Percentiles rank a stretch among this genome's conserved stretches.
Evolutionary conservation across 2,113 vertebrate species (phyloP).

Genomic region (Ceratotherium simum): DNA sequence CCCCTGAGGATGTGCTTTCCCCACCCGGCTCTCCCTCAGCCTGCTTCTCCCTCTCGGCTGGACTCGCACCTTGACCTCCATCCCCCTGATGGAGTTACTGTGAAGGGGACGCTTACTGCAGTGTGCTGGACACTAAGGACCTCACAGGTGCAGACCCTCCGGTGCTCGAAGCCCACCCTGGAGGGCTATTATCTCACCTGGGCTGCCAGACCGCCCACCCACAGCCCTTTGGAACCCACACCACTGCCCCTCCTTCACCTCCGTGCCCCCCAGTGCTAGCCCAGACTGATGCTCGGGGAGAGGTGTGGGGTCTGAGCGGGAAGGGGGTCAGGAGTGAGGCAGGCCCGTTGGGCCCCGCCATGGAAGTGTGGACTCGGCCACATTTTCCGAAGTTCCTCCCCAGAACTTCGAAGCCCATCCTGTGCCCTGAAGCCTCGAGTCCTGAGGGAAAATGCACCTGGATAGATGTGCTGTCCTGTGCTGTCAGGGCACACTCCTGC

Average conservation of each 20-base stretch:
- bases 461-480: background rate
- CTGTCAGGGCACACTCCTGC: background rate
- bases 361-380: background rate
- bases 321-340: background rate
- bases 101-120: background rate
- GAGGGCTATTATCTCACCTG: background rate
- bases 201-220: background rate
- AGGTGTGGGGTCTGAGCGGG: accelerated
- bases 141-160: background rate
- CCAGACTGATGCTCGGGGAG: background rate
- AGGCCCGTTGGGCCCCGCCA: background rate
- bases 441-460: background rate
- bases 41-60: no score
- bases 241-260: background rate
- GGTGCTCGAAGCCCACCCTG: background rate
- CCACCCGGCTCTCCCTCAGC: no score
- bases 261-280: background rate
- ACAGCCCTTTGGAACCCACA: background rate
- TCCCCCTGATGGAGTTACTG: background rate
- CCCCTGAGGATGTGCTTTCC: no score
- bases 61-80: no score
- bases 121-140: no score
- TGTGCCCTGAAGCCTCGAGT: background rate
- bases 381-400: background rate
- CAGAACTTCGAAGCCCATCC: background rate